A percentile compares a stretch with the other conserved stretches of the same genome.
Evolutionary conservation across 2,888 invertebrate genomes (phyloP).

Genomic region (Creontiades dilutus): DNA sequence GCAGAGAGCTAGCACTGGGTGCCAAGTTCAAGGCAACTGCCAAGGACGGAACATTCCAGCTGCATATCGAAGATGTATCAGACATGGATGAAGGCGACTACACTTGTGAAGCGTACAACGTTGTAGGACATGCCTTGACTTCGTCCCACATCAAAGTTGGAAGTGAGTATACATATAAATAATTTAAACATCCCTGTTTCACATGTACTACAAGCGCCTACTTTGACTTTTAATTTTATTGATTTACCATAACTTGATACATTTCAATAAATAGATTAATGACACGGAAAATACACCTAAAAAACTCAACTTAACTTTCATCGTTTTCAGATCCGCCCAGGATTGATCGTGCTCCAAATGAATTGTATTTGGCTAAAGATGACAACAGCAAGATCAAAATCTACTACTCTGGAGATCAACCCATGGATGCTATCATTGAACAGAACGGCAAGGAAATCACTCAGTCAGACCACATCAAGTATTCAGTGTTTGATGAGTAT

Average conservation of each 20-base stretch:
- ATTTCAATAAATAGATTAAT: no score
- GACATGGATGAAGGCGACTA: slow-evolving; percentile 97
- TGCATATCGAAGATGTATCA: slow-evolving; percentile 92
- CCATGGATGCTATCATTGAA: slow-evolving; percentile 91
- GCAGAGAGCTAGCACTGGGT: slow-evolving; percentile 90
- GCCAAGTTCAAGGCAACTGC: slow-evolving; percentile 83
- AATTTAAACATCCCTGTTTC: no score
- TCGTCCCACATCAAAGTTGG: slow-evolving; percentile 94
- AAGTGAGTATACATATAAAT: slow-evolving; percentile 81
- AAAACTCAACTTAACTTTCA: no score
- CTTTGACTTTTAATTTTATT: no score
- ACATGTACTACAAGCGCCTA: no score
- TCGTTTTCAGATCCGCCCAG: slow-evolving; percentile 88
- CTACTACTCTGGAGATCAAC: slow-evolving; percentile 97
- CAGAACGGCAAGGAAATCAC: slow-evolving; percentile 89
- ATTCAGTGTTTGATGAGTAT: slow-evolving; percentile 97
- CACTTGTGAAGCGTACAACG: slow-evolving; percentile 96
- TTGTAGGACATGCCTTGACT: slow-evolving; percentile 93
- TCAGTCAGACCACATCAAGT: slow-evolving; percentile 89
- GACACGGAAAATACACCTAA: no score
- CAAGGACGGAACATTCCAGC: slow-evolving; percentile 87
- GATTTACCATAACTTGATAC: no score
- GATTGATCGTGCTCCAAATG: slow-evolving; percentile 93
- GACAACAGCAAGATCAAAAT: slow-evolving; percentile 99
- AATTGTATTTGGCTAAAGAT: slow-evolving; percentile 93